phyloP scores from a whole-genome alignment of 2,797 vertebrate species.

The Gephyroberyx darwinii region DNA sequence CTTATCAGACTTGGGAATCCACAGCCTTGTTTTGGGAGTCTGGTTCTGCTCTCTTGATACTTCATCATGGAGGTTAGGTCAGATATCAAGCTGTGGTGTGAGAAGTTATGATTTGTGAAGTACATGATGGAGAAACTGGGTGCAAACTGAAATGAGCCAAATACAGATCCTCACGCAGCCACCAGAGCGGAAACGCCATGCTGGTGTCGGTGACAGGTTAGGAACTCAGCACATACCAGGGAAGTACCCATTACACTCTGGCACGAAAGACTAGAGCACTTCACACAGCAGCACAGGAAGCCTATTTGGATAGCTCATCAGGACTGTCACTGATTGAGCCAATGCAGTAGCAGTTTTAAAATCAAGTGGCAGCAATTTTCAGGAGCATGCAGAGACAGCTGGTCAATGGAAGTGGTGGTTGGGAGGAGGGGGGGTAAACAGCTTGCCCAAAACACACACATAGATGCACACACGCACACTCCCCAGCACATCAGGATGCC shows the following conservation, averaged over 20 bases:
- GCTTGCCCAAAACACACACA: conserved; percentile 29
- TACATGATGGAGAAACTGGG: conserved; percentile 34
- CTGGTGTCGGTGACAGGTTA: conserved; percentile 67
- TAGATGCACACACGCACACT: conserved; percentile 19
- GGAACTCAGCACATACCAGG: conserved; percentile 59
- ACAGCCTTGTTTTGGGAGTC: conserved; percentile 33
- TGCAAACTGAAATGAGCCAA: conserved; percentile 61
- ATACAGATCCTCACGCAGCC: conserved; percentile 51
- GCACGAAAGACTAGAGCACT: conserved; percentile 66
- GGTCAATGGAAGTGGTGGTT: conserved; percentile 27
- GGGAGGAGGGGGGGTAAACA: conserved; percentile 26
- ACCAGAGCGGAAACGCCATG: conserved; percentile 57
- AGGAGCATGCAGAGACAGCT: conserved; percentile 61
- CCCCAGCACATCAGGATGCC: conserved; percentile 53
- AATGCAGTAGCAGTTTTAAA: conserved; percentile 59
- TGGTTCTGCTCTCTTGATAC: conserved; percentile 46
- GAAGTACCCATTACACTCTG: conserved; percentile 67
- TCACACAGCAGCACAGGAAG: conserved; percentile 74
- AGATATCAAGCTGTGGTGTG: conserved; percentile 42
- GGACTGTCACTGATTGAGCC: conserved; percentile 62
- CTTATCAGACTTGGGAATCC: conserved; percentile 53
- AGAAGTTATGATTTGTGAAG: conserved; percentile 54
- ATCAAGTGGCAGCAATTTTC: conserved; percentile 64
- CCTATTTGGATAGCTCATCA: conserved; percentile 65
- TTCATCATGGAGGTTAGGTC: conserved; percentile 49